Base-by-base conservation (phyloP, 2,797 vertebrate genomes). In the Coilia nasus region DNA sequence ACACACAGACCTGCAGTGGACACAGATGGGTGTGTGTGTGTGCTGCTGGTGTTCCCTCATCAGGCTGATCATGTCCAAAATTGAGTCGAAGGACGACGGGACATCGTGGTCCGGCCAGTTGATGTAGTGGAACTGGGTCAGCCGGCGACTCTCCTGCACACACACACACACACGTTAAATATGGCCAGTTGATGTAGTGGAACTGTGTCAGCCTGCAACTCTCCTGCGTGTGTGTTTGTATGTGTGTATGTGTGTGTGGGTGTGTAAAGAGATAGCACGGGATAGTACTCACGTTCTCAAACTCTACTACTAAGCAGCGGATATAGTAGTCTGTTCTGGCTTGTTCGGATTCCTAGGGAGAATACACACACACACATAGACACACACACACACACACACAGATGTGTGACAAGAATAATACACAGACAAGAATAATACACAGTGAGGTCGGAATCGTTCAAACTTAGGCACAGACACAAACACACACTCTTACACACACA, bases 31-130 rank as follows among this genome's bases (percentile, higher is more conserved):
- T 84, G 98, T 96, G n/a, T 98, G 96, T 54, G 50, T 54, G 59
- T 99, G 96, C 84, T 97, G 97, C 89, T 99, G 98, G 88, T 97
- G 97, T 90, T 98, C 97, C 90, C 98, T 96, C 98, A 99, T 98
- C 85, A 98, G 95, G 84, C 95, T 96, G 84, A 99, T 99, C 98
- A 99, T 99, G 85, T 99, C 98, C 94, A 99, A 93, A 91, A 99
- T 99, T 89, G 98, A 99, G 94, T 99, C 98, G 88, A 99, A 99
- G 0, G 97, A 99, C 0, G 98, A 98, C n/a, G 98, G 98, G 81
- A 99, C 98, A 62, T 99, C 98, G 0, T 99, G 98, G 92, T 99
- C 98, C 0, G 98, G 98, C 98, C 98, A 99, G 94, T 99, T 99
- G 83, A 98, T 96, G 84, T 99, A 99, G 95, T 99, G 98, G 91